Conservation (phyloP, 2,797 vertebrate genomes). For the Notoglanidium macrostoma region DNA sequence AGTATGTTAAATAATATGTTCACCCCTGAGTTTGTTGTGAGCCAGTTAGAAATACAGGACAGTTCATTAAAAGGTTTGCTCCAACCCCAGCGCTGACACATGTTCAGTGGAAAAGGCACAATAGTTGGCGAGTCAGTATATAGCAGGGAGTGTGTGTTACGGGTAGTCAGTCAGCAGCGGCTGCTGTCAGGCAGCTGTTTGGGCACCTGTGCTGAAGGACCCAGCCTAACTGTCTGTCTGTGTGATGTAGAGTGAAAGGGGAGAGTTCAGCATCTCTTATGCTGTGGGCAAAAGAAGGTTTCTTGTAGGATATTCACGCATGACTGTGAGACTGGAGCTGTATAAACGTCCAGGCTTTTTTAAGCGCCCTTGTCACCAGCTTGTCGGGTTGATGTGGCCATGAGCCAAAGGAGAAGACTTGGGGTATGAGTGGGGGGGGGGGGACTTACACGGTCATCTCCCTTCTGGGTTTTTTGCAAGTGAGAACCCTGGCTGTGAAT, state of each 20-base stretch:
- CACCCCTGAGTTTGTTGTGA: background rate
- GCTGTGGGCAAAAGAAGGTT: conserved; percentile 68
- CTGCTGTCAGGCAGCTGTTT: conserved; percentile 74
- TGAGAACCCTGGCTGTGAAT: conserved; percentile 65
- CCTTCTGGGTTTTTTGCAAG: conserved; percentile 67
- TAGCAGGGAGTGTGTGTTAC: conserved; percentile 59
- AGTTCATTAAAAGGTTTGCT: background rate
- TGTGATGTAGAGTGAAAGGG: conserved; percentile 39
- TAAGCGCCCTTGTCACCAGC: conserved; percentile 68
- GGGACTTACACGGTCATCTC: conserved; percentile 34
- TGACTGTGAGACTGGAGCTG: conserved; percentile 67
- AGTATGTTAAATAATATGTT: background rate
- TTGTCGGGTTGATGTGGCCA: conserved; percentile 68
- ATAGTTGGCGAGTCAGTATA: background rate
- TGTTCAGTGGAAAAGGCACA: background rate
- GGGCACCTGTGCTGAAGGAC: conserved; percentile 70
- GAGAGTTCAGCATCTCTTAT: conserved; percentile 47
- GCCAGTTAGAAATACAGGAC: background rate
- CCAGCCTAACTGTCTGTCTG: conserved; percentile 61
- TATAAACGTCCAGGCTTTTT: conserved; percentile 67
- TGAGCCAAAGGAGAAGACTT: conserved; percentile 65
- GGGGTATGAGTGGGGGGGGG: conserved; percentile 59
- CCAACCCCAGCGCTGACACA: background rate
- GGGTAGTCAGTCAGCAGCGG: conserved; percentile 52
- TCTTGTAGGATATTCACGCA: conserved; percentile 73